These are phyloP conservation scores for Antrozous pallidus DNA, from an alignment of 2,797 vertebrate species.

Conservation along the genomic window DNA sequence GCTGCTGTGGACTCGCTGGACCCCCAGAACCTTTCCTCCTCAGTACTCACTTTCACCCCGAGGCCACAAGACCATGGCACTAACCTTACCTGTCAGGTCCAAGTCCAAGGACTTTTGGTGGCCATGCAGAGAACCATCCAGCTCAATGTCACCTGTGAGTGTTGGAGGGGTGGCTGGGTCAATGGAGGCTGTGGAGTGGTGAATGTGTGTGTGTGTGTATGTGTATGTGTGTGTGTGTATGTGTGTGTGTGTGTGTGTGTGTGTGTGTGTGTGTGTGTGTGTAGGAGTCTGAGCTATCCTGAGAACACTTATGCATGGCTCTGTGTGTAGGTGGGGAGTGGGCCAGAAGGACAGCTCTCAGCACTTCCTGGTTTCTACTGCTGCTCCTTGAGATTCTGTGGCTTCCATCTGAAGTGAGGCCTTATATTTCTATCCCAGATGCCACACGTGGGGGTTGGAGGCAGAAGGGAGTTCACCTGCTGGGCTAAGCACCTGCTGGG, in stretches of 20 bases:
- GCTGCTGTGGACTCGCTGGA: fast-evolving
- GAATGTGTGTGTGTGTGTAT: too few species aligned
- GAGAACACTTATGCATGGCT: too few species aligned
- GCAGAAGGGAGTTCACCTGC: background rate
- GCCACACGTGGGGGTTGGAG: background rate
- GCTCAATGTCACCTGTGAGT: constrained; percentile 42
- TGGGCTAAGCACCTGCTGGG: fast-evolving
- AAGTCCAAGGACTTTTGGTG: fast-evolving
- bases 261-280: background rate
- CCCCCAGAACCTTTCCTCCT: fast-evolving
- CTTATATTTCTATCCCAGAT: too few species aligned
- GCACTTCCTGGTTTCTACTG: too few species aligned
- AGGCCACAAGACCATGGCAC: background rate
- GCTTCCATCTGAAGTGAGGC: too few species aligned
- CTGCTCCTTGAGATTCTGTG: too few species aligned
- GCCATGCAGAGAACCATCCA: background rate
- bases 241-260: background rate
- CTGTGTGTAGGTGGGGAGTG: too few species aligned
- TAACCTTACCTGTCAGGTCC: background rate
- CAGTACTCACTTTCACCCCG: background rate
- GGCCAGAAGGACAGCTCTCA: too few species aligned
- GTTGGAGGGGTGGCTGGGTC: fast-evolving
- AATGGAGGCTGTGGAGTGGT: too few species aligned
- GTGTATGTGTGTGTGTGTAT: background rate
- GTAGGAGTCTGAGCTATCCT: too few species aligned